Percentiles rank a stretch among this genome's conserved stretches.
phyloP scores from a whole-genome alignment of 2,113 vertebrate genomes.

The Microtus montanus region DNA sequence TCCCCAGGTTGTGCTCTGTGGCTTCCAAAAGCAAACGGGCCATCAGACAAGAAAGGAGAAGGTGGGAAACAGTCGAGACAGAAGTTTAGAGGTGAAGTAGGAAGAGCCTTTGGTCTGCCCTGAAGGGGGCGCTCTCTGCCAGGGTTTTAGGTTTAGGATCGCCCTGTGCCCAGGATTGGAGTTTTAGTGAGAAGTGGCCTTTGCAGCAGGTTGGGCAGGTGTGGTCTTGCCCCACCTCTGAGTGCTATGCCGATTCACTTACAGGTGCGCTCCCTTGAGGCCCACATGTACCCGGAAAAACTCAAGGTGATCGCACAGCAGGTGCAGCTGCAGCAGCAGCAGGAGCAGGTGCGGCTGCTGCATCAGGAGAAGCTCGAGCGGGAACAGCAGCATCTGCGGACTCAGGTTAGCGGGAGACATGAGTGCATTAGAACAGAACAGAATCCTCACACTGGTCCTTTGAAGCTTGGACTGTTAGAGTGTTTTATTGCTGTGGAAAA shows the following conservation, averaged over 20 bases:
- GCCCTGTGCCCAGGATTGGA: not conserved
- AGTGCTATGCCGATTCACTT: not conserved
- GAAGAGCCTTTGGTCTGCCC: not conserved
- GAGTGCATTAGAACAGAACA: too few species aligned
- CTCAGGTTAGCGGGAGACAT: slow-evolving; percentile 87
- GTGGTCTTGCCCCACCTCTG: not conserved
- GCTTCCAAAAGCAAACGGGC: not conserved
- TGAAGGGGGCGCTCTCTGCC: not conserved
- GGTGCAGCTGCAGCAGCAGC: slow-evolving; percentile 93
- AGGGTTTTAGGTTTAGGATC: not conserved
- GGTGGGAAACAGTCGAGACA: not conserved
- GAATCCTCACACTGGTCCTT: not conserved
- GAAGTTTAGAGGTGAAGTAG: not conserved
- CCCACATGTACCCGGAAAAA: slow-evolving; percentile 97
- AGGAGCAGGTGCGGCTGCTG: slow-evolving; percentile 91
- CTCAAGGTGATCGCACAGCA: slow-evolving; percentile 96
- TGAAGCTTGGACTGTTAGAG: not conserved
- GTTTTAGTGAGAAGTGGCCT: not conserved
- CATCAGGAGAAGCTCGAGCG: slow-evolving; percentile 92
- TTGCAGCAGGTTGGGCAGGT: not conserved
- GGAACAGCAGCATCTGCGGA: slow-evolving; percentile 88
- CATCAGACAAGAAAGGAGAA: not conserved
- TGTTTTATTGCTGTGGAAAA: not conserved
- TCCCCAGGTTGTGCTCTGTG: not conserved
- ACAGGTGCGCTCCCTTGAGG: slow-evolving; percentile 96